Base-by-base conservation (phyloP, 2,797 vertebrate genomes). In the Diglossa cyanea region DNA sequence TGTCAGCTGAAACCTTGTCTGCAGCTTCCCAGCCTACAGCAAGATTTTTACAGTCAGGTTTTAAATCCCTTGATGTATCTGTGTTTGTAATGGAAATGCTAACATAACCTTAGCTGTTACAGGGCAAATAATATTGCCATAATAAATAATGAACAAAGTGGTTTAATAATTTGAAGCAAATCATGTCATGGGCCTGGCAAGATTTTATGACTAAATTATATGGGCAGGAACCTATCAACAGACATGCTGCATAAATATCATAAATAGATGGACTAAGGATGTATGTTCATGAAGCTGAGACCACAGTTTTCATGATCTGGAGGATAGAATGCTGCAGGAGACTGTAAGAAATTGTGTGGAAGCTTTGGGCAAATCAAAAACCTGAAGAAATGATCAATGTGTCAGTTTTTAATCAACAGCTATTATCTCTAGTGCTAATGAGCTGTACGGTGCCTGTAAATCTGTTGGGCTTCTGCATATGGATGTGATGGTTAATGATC, bases 341-440 rank as follows among this genome's bases (percentile, higher is more conserved):
- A 45, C 31, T 79, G 37, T 72, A 62, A 70, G 39, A 83, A 86
- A 66, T 47, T 47, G 67, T 40, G 23, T 90, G 33, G 61, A 92
- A 72, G 80, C n/a, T 83, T 73, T 75, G 47, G 82, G 47, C 94
- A 94, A 95, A 95, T 97, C 94, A 97, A 95, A 93, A 96, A 53
- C 86, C 83, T 62, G 94, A 95, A 96, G 79, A 96, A 98, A 98
- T 93, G 94, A 82, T 92, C 89, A 96, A 14, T 76, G 72, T 91
- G 91, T 94, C 86, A 94, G 87, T 90, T 97, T 97, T 97, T 96
- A 98, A 98, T 98, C 98, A 98, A 97, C 97, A 91, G 68, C 91
- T 95, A 96, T 98, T 97, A 97, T 96, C 79, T 96, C 86, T 88
- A 93, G 90, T 95, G 86, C 58, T 92, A 92, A 96, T 91, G 94